phyloP scores from a whole-genome alignment of 2,113 vertebrate genomes.

The Dasyurus viverrinus region DNA sequence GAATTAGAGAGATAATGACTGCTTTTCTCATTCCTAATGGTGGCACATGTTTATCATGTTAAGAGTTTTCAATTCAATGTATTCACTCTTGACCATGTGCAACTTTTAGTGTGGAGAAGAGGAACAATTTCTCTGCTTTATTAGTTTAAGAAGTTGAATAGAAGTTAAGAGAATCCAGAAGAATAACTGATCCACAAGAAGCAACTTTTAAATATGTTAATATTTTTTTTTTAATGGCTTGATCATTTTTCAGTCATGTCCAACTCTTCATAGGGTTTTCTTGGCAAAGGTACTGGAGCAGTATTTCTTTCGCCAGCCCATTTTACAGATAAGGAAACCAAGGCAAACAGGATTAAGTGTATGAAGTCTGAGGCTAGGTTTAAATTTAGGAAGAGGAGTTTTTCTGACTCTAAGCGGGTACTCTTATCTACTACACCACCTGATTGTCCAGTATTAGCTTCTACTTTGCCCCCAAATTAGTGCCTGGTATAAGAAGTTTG shows the following conservation, averaged over 20 bases:
- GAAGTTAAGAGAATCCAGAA: neutral
- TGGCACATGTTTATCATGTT: neutral
- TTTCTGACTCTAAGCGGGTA: neutral
- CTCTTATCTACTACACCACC: neutral
- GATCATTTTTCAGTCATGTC: neutral
- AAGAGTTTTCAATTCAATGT: neutral
- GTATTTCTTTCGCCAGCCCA: too few relatives aligned
- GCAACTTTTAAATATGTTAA: neutral
- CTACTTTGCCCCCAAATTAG: neutral
- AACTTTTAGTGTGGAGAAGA: neutral
- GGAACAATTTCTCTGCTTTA: neutral
- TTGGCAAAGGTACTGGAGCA: too few relatives aligned
- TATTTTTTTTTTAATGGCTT: neutral
- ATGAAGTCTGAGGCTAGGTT: neutral
- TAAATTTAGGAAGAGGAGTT: neutral
- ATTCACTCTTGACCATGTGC: neutral
- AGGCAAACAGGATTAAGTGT: neutral
- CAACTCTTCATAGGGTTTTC: neutral
- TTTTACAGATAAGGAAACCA: too few relatives aligned
- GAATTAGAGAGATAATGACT: neutral
- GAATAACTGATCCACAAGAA: neutral
- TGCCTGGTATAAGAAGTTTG: neutral
- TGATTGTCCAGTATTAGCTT: neutral
- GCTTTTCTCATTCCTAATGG: neutral
- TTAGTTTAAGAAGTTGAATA: neutral